Conservation (phyloP, 2,113 vertebrate genomes). For the Chaetops frenatus region DNA sequence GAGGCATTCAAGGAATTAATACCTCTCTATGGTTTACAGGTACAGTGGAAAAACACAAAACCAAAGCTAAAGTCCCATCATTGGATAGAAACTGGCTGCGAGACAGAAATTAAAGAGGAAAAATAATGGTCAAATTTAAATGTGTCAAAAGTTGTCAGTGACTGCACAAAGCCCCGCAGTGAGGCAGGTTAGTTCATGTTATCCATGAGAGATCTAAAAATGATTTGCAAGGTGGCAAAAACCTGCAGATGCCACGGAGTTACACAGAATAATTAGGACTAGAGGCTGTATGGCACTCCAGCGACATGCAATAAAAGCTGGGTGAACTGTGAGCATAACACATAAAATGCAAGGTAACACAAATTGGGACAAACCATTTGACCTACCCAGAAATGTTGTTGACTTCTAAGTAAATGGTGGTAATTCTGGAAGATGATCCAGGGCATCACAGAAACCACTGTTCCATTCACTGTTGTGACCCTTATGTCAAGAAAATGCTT, state of each 20-base stretch:
- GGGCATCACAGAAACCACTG: background rate
- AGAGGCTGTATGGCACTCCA: background rate
- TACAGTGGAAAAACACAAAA: background rate
- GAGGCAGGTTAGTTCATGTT: background rate
- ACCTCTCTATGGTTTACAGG: background rate
- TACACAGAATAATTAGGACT: background rate
- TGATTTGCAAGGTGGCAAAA: background rate
- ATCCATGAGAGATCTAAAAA: background rate
- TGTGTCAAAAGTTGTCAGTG: background rate
- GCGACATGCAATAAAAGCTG: background rate
- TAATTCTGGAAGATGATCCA: background rate
- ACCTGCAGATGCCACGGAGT: background rate
- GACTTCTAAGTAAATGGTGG: background rate
- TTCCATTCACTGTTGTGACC: rapidly evolving
- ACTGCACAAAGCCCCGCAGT: background rate
- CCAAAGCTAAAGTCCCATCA: background rate
- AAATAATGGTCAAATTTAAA: background rate
- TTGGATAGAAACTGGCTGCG: background rate
- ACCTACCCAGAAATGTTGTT: background rate
- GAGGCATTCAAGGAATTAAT: background rate
- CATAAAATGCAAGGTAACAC: background rate
- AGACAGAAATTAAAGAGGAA: background rate
- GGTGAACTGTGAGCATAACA: background rate
- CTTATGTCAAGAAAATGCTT: background rate
- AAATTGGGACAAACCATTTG: background rate